Evolutionary conservation across 2,797 vertebrate species (phyloP), one percentile per base, ranked within the genome.

Genomic region (Melanotaenia parkinsoni): DNA sequence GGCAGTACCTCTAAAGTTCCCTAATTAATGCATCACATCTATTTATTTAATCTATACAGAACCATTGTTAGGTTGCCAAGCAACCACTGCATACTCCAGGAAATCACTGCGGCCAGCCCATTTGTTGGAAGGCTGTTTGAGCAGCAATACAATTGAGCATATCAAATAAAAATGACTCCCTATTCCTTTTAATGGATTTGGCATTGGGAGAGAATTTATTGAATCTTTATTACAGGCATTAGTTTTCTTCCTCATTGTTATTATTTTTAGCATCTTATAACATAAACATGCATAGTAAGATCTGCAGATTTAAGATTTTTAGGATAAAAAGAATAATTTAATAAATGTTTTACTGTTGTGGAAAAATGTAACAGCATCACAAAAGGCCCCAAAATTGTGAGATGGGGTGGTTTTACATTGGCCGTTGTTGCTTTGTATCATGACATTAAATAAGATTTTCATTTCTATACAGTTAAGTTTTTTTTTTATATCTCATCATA

Each of bases 41-140:
- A 63, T 72, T 65, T 66, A 33, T 73, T 73, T 59, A 65, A 73
- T 73, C 64, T 35, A 45, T 57, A 61, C 26, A 67, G 67, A 74
- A 67, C 63, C 72, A 74, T 54, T 45, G 58, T 61, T 58, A 24
- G 47, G 50, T 62, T 61, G 58, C 72, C 58, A 56, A 45, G 72
- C 64, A 67, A 56, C 65, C 64, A 20, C 12, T 18, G n/a, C 33
- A 30, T 38, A 47, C 50, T 37, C 38, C 30, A 58, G 62, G 32
- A 64, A 64, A 58, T 59, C 32, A 10, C 26, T 32, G 58, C 40
- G 54, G 47, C 26, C 43, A 47, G 26, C 33, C 16, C 40, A 30
- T 28, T 40, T 58, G 11, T 47, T 68, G 37, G n/a, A 60, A 60
- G 61, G 53, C 67, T 26, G 50, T 50, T 63, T 63, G 11, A 70